phyloP scores from a whole-genome alignment of 1,140 invertebrate species.

The Cotesia glomerata region DNA sequence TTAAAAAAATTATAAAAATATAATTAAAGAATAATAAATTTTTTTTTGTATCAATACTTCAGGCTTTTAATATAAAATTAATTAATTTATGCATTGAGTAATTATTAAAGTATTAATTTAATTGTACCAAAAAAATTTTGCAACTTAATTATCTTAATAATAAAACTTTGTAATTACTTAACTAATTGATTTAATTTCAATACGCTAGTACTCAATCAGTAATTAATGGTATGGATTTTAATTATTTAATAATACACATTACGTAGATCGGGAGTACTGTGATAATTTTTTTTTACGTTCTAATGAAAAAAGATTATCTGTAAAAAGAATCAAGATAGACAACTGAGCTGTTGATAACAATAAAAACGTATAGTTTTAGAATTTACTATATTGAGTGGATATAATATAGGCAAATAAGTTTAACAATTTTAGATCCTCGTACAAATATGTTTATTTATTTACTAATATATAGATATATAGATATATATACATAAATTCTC shows the following conservation, averaged over 20 bases:
- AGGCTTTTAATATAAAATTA: no score
- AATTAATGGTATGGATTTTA: no score
- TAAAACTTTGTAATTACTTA: neutral
- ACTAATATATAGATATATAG: constrained; percentile 12
- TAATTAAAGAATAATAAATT: no score
- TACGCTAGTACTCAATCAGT: neutral
- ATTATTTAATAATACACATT: no score
- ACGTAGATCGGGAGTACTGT: constrained; percentile 40
- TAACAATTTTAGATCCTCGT: neutral
- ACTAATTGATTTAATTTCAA: neutral
- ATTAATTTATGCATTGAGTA: no score
- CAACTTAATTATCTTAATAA: neutral
- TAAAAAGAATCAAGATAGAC: neutral
- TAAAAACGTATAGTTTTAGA: constrained; percentile 14
- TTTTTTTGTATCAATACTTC: no score
- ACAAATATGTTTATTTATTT: constrained; percentile 16
- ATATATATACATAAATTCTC: constrained; percentile 12
- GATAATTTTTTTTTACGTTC: constrained; percentile 43
- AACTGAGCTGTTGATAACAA: constrained; percentile 1
- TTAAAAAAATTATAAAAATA: no score
- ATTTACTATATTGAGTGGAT: neutral
- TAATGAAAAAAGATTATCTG: constrained; percentile 8
- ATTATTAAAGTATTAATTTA: no score
- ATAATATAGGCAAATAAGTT: neutral
- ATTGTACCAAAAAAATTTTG: no score